Evolutionary conservation across 2,888 invertebrate species (phyloP).

Genomic region (Chloromyia formosa): DNA sequence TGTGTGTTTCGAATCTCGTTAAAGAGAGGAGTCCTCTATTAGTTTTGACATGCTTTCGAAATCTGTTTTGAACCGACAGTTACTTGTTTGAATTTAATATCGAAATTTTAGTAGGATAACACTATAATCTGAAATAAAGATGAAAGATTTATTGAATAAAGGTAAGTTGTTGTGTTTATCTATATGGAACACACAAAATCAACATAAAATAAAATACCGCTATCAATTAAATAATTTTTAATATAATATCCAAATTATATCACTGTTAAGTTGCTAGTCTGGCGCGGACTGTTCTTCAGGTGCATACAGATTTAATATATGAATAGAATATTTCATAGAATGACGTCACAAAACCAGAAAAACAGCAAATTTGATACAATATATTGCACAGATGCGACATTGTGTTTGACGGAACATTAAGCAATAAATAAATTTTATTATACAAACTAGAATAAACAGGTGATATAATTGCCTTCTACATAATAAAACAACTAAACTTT

Average conservation of each 20-base stretch:
- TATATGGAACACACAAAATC: conserved; percentile 26
- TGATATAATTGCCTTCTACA: not conserved
- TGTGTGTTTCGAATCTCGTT: conserved; percentile 30
- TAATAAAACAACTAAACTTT: not conserved
- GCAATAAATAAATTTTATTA: no score
- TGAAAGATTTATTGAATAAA: not conserved
- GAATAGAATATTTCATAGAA: no score
- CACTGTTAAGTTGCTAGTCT: no score
- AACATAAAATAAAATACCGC: not conserved
- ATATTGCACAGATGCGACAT: no score
- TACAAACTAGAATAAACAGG: not conserved
- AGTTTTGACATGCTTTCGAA: conserved; percentile 28
- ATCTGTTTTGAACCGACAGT: conserved; percentile 10
- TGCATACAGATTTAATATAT: no score
- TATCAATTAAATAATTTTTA: no score
- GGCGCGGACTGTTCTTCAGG: no score
- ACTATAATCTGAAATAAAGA: not conserved
- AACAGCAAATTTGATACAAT: no score
- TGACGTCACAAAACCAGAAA: no score
- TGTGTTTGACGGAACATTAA: no score
- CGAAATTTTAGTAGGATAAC: not conserved
- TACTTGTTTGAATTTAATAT: no score
- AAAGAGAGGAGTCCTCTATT: conserved; percentile 6
- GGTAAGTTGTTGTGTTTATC: conserved; percentile 13
- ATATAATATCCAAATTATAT: no score